Percentiles rank a stretch among this genome's conserved stretches.
Conservation (phyloP, 2,113 vertebrate species). For the Jaculus jaculus region DNA sequence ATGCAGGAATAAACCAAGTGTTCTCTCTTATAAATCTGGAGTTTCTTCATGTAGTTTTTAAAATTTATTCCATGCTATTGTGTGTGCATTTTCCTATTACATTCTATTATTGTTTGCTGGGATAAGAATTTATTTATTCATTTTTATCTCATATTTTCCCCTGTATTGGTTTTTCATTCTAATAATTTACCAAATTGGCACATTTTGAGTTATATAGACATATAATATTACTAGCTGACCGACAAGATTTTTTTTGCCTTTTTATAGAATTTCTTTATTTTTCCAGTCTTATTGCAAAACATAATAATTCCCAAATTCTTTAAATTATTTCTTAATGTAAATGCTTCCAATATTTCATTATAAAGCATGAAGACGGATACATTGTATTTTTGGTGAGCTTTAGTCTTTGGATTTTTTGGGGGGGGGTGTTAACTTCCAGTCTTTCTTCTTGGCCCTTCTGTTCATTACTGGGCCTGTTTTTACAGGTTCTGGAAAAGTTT, state of each 20-base stretch:
- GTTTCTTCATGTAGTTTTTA: neutral
- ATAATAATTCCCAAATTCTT: neutral
- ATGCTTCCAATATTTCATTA: neutral
- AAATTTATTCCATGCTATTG: neutral
- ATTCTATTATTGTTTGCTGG: neutral
- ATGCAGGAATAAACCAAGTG: neutral
- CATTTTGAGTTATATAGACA: neutral
- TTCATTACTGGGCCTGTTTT: neutral
- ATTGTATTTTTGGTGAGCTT: neutral
- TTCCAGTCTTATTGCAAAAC: neutral
- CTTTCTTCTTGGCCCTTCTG: neutral
- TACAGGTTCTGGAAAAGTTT: neutral
- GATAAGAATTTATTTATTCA: neutral
- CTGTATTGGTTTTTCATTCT: neutral
- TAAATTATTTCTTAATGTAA: constrained; percentile 5
- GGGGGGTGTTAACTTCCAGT: neutral
- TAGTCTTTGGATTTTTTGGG: neutral
- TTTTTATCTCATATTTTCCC: constrained; percentile 46
- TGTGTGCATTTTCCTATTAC: neutral
- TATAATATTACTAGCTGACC: neutral
- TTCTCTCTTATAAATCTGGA: neutral
- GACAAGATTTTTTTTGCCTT: neutral
- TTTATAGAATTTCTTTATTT: neutral
- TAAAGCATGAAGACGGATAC: neutral
- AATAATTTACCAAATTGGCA: neutral